Base-by-base conservation (phyloP, 2,113 vertebrate species). In the Ovibos moschatus region DNA sequence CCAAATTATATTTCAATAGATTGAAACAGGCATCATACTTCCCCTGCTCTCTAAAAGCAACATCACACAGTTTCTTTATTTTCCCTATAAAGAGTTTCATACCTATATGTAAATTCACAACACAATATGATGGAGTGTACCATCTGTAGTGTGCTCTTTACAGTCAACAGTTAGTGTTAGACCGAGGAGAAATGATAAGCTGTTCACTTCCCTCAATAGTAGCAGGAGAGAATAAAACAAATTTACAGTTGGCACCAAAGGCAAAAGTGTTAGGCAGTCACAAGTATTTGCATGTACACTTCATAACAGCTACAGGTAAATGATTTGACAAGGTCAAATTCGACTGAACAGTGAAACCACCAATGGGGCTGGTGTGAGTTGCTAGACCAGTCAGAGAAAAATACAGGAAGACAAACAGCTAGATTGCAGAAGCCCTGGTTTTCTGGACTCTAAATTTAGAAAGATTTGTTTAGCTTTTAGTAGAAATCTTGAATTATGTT, bases 251-350 rank as follows among this genome's bases (percentile, higher is more conserved):
- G n/a, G 89, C 30, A 74, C 40, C 5, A 33, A 84, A 92, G 93
- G 51, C 87, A 6, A 3, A 87, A 47, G 51, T 60, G 19, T 97
- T 87, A n/a, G 76, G 93, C 89, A 96, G 91, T 82, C 97, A 74
- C 92, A 89, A 94, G 91, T 93, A 85, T 95, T 96, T 97, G 93
- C 94, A 83, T 94, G 55, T 40, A 81, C 6, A 50, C 79, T 79
- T 83, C 71, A 1, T 60, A 93, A 96, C 62, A 96, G 57, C 94
- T n/a, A 0, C 97, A 96, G 92, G 60, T 67, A 96, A 94, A 98
- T 93, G 47, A 90, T 97, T 74, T 98, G 97, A 97, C 96, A 98
- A 98, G 97, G 97, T 98, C 97, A 97, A 60, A 82, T 90, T 91
- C 71, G 95, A 58, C 93, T 81, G 81, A 95, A 60, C 9, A 64